Evolutionary conservation across 2,113 vertebrate genomes (phyloP).

Genomic region (Pseudopodoces humilis): DNA sequence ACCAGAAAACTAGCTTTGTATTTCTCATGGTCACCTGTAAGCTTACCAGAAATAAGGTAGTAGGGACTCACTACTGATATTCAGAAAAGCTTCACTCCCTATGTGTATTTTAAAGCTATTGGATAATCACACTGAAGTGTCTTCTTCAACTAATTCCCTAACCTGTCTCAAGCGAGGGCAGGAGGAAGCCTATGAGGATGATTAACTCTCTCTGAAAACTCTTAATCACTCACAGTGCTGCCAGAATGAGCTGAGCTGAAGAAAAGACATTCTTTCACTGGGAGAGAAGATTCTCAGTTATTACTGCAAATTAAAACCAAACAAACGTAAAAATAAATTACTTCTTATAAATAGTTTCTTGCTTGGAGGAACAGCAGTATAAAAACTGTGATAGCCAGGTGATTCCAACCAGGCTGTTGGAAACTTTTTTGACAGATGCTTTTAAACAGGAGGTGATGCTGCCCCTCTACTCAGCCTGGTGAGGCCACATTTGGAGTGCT

Average conservation of each 20-base stretch:
- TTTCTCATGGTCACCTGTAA: not conserved
- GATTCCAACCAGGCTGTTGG: not conserved
- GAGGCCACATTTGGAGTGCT: not conserved
- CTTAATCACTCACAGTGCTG: not conserved
- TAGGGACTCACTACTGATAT: not conserved
- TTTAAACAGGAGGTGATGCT: not conserved
- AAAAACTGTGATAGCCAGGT: not conserved
- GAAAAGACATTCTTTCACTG: not conserved
- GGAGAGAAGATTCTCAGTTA: not conserved
- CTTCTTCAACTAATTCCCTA: constrained; percentile 5
- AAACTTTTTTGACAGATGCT: not conserved
- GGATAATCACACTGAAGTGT: not conserved
- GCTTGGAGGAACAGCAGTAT: not conserved
- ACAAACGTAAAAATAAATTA: not conserved
- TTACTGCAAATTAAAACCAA: not conserved
- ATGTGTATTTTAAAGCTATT: not conserved
- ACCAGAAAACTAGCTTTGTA: not conserved
- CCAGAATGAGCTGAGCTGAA: not conserved
- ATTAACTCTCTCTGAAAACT: constrained; percentile 36
- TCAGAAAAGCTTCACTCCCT: not conserved
- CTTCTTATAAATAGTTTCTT: not conserved
- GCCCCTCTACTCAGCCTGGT: not conserved
- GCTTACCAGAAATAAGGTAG: not conserved
- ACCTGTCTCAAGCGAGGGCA: not conserved
- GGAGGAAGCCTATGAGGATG: not conserved